phyloP scores from a whole-genome alignment of 2,113 vertebrate species.

The Beaufortia kweichowensis region DNA sequence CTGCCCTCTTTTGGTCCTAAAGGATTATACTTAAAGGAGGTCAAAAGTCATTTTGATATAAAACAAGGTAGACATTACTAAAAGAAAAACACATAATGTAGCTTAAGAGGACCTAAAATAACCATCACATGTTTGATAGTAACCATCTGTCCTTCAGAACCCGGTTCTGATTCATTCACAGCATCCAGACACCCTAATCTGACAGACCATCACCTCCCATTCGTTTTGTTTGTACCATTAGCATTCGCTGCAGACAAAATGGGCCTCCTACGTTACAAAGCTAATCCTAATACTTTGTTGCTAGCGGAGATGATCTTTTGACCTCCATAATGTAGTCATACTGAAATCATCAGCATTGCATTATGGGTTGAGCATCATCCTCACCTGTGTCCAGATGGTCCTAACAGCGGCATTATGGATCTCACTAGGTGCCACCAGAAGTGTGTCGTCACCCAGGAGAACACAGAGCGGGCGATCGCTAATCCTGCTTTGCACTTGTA shows the following conservation, averaged over 20 bases:
- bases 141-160: conserved; percentile 11
- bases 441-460: conserved; percentile 57
- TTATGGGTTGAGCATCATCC: not conserved
- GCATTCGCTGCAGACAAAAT: conserved; percentile 27
- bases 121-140: not conserved
- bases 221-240: conserved; percentile 32
- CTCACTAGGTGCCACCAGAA: conserved; percentile 52
- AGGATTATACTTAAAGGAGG: conserved; percentile 37
- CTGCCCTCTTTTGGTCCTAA: conserved; percentile 77
- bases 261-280: conserved; percentile 29
- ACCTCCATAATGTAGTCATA: conserved; percentile 37
- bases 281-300: conserved; percentile 47
- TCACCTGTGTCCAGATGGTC: conserved; percentile 59
- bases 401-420: conserved; percentile 64
- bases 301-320: conserved; percentile 42
- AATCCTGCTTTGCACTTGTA: conserved; percentile 79
- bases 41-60: conserved; percentile 34
- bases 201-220: conserved; percentile 26
- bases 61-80: not conserved
- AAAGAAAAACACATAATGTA: not conserved
- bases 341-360: not conserved
- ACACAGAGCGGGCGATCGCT: conserved; percentile 62
- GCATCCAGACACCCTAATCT: conserved; percentile 26
- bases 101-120: not conserved
- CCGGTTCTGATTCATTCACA: not conserved